A percentile compares a stretch with the other conserved stretches of the same genome.
Evolutionary conservation across 2,797 vertebrate species (phyloP).

Genomic region (Pelochelys cantorii): DNA sequence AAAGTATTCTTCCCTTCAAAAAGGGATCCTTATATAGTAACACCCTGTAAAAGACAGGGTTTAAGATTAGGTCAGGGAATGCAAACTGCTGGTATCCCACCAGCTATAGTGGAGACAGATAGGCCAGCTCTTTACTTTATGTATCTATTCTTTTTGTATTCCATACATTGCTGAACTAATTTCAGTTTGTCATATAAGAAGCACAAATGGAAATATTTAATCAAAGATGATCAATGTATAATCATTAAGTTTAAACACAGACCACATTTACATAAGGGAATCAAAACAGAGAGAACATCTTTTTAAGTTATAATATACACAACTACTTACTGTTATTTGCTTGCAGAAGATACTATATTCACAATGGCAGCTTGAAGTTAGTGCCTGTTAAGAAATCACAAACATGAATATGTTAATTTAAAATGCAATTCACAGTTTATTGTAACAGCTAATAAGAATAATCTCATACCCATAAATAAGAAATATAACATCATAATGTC

Average conservation of each 20-base stretch:
- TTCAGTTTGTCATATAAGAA: neutral
- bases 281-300: conserved; percentile 17
- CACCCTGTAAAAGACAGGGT: neutral
- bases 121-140: neutral
- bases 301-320: neutral
- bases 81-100: neutral
- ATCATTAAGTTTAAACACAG: neutral
- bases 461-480: conserved; percentile 58
- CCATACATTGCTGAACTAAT: neutral
- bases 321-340: conserved; percentile 77
- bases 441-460: conserved; percentile 54
- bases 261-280: conserved; percentile 1
- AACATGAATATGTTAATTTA: conserved; percentile 71
- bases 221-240: neutral
- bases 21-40: too few species aligned
- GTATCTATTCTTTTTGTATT: neutral
- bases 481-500: conserved; percentile 52
- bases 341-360: conserved; percentile 48
- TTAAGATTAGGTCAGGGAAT: neutral
- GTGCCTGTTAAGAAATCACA: conserved; percentile 77
- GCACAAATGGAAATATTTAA: too few species aligned
- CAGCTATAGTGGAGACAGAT: neutral
- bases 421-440: conserved; percentile 48
- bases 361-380: conserved; percentile 53
- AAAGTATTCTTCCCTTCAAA: neutral